Base-by-base conservation (phyloP, 2,113 vertebrate species). In the Empidonax alnorum region DNA sequence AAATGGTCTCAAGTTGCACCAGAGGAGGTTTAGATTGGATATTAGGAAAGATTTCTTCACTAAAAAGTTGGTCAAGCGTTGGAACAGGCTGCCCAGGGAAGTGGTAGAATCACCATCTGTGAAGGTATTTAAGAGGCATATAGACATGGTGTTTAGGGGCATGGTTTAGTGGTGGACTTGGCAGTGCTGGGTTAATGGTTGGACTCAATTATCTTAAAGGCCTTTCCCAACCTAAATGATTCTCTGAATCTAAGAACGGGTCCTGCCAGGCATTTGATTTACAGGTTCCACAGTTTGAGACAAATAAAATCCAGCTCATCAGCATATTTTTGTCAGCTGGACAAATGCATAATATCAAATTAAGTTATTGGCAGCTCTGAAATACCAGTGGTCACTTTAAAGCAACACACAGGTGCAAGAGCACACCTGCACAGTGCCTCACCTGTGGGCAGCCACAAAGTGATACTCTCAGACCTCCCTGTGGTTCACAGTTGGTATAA, bases 401-500 rank as follows among this genome's bases (percentile, higher is more conserved):
- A 79, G 61, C 8, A 31, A 14, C 23, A 10, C 11, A 14, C 9
- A 23, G 15, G 12, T 69, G 2, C 12, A 46, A 15, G 8, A 63
- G 69, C 42, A 75, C 56, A 71, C 7, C n/a, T 63, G 35, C n/a
- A 27, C 27, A 9, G 5, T 37, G 6, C 10, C 12, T 25, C 28
- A 44, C 12, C 12, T 2, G 0, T 28, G 15, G 33, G 49, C 33
- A 68, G 33, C 16, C 18, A 8, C 1, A 0, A 27, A 8, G 4
- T 5, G 25, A 9, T 58, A 8, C 21, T 61, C 7, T 44, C 65
- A 27, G 44, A 30, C 18, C 5, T 52, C 30, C 1, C 4, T 46
- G n/a, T 28, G 39, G 42, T 62, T 35, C 52, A 11, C 7, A 4
- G 33, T 6, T 31, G 17, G 6, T 31, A 39, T 25, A 9, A 44